Base-by-base conservation (phyloP, 1,140 invertebrate species). In the Tetragnatha versicolor region DNA sequence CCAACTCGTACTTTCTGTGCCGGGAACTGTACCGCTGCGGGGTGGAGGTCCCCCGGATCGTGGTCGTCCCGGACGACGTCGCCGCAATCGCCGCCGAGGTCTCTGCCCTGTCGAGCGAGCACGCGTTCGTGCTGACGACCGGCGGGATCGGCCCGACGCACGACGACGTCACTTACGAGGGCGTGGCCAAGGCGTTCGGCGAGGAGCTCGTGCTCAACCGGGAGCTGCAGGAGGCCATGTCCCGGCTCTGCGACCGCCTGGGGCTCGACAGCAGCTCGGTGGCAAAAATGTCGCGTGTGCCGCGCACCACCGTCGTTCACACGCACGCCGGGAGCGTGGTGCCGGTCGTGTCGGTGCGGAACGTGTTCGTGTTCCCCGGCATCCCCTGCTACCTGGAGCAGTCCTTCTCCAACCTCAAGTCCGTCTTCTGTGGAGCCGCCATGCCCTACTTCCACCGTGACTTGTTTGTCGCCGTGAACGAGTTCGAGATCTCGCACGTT, bases 141-240 rank as follows among this genome's bases (percentile, higher is more conserved):
- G 93, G 93, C 51, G 93, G 93, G 37, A 90, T 95, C 82, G 93
- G 93, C 27, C 92, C 93, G 5, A 94, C 93, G 47, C 93, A 95
- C 85, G 93, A 95, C 86, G 93, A 95, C 86, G 86, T 93, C 76
- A 94, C 93, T 22, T 94, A 92, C 86, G 90, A 91, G 88, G 92
- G 90, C 86, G 85, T 94, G 10, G 92, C 91, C 9, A 88, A 89
- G 85, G 93, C 92, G 9, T 94, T 94, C 86, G 83, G 87, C 80
- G 88, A 91, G 69, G 84, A 84, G 9, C 81, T 93, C 22, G 83
- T 87, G 49, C 84, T 88, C 58, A 88, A 93, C 84, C 87, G 89
- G 58, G 88, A 88, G 27, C 83, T 94, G 61, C 87, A 89, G 27
- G 82, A 89, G 31, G 86, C 92, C 77, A 89, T 92, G 84, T 55